Conservation (phyloP, 2,113 vertebrate species). For the Brachyhypopomus gauderio region DNA sequence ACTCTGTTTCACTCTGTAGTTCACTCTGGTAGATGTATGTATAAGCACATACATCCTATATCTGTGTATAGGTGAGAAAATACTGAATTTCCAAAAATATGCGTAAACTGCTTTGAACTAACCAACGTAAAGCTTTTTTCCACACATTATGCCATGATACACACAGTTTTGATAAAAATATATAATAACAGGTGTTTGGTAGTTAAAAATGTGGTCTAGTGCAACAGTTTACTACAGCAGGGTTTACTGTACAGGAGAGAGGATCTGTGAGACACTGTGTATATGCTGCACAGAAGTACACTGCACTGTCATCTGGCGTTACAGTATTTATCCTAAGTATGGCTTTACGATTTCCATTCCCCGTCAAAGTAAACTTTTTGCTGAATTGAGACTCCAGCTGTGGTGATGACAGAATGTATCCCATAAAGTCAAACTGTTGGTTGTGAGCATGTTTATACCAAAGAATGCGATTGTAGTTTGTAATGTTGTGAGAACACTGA, state of each 20-base stretch:
- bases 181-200: no score
- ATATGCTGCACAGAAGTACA: conserved; percentile 57
- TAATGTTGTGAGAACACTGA: conserved; percentile 15
- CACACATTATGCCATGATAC: no score
- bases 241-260: conserved; percentile 58
- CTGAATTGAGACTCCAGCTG: background rate
- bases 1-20: no score
- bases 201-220: background rate
- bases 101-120: no score
- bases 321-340: conserved; percentile 4
- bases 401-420: background rate
- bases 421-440: conserved; percentile 11
- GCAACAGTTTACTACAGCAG: background rate
- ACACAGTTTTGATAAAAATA: no score
- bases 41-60: no score
- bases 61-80: no score
- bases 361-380: background rate
- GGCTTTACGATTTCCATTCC: background rate
- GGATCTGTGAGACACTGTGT: conserved; percentile 50
- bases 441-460: conserved; percentile 42
- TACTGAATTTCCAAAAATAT: no score
- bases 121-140: no score
- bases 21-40: no score
- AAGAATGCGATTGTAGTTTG: conserved; percentile 23
- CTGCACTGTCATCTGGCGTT: conserved; percentile 47